Percentiles rank a stretch among this genome's conserved stretches.
Evolutionary conservation across 2,113 vertebrate genomes (phyloP).

Genomic region (Sylvietta virens): DNA sequence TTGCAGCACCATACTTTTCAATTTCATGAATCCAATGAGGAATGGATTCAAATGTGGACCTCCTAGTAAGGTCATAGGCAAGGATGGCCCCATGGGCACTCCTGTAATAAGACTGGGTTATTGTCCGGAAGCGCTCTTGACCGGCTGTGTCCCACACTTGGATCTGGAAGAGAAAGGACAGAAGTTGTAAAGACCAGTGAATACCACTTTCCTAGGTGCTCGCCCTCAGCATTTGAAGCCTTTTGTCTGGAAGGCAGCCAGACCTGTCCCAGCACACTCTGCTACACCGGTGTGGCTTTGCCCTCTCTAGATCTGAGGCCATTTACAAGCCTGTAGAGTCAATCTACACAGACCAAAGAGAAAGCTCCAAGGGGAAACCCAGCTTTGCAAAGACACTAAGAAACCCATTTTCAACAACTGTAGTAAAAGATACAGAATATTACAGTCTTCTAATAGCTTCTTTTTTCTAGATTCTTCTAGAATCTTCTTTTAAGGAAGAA

Average conservation of each 20-base stretch:
- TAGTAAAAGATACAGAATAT: background rate
- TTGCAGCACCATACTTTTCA: conserved; percentile 87
- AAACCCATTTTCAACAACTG: background rate
- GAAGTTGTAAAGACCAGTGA: background rate
- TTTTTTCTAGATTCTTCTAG: no score
- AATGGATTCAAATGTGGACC: conserved; percentile 86
- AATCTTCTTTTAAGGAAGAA: background rate
- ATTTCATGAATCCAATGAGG: conserved; percentile 91
- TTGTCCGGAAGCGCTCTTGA: conserved; percentile 96
- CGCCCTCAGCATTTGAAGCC: background rate
- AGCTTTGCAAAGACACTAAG: background rate
- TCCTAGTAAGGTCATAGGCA: conserved; percentile 91
- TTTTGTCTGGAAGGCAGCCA: background rate
- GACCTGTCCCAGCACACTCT: background rate
- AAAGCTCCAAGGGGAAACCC: background rate
- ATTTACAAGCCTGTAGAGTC: background rate
- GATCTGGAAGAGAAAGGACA: conserved; percentile 74
- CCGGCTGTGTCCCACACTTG: conserved; percentile 98
- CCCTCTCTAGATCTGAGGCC: background rate
- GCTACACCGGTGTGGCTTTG: background rate
- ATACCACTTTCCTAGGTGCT: background rate
- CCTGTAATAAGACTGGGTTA: conserved; percentile 98
- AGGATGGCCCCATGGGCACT: conserved; percentile 94
- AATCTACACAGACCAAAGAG: background rate
- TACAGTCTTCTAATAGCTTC: background rate